phyloP scores from a whole-genome alignment of 2,797 vertebrate species.

The Pseudocheirus occidentalis region DNA sequence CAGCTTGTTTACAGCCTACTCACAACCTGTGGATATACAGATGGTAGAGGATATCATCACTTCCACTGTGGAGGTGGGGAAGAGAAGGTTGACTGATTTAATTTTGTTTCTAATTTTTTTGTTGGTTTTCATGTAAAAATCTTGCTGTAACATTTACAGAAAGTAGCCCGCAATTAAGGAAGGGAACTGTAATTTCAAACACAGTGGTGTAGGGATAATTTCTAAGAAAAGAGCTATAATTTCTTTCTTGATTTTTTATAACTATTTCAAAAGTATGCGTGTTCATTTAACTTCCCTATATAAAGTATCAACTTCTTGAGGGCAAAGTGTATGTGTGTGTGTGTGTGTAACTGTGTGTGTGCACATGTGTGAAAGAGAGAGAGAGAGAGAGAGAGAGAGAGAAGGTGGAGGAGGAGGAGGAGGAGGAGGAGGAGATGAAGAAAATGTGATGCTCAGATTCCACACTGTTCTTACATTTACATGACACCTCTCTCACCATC shows the following conservation, averaged over 20 bases:
- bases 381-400: background rate
- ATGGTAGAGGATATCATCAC: constrained; percentile 70
- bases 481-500: constrained; percentile 20
- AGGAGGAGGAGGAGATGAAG: background rate
- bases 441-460: background rate
- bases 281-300: background rate
- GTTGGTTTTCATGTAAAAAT: constrained; percentile 63
- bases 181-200: constrained; percentile 35
- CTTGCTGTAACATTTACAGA: constrained; percentile 67
- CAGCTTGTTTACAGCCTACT: constrained; percentile 72
- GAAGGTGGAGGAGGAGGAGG: background rate
- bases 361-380: too few relatives aligned
- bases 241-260: background rate
- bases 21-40: constrained; percentile 61
- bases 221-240: constrained; percentile 24
- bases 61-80: constrained; percentile 60
- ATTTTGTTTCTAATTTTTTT: constrained; percentile 58
- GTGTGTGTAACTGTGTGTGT: background rate
- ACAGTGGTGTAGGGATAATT: background rate
- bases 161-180: constrained; percentile 55
- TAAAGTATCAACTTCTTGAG: background rate
- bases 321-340: background rate
- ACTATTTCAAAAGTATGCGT: background rate
- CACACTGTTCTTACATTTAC: constrained; percentile 41
- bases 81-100: constrained; percentile 24